Percentiles rank a stretch among this genome's conserved stretches.
These are phyloP conservation scores for Enteromius unitaeniatus DNA, from an alignment of 2,797 vertebrate species.

Conservation along the genomic window DNA sequence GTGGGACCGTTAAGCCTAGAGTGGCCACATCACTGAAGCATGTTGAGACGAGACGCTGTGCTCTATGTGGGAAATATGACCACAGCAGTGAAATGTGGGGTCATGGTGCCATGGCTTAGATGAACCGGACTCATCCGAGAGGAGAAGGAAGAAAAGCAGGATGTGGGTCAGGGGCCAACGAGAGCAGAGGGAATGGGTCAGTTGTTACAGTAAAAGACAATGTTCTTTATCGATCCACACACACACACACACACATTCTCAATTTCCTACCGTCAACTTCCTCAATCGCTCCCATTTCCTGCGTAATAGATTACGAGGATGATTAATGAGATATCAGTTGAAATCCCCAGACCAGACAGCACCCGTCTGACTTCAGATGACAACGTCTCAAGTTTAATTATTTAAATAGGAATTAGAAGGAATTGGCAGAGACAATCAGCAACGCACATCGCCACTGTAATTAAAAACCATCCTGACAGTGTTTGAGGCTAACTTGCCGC, in stretches of 20 bases:
- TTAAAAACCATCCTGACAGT: slow-evolving; percentile 36
- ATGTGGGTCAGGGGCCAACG: slow-evolving; percentile 72
- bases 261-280: slow-evolving; percentile 1
- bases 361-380: slow-evolving; percentile 30
- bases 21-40: slow-evolving; percentile 23
- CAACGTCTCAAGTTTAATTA: slow-evolving; percentile 24
- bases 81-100: slow-evolving; percentile 53
- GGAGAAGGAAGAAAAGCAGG: slow-evolving; percentile 64
- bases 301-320: slow-evolving; percentile 17
- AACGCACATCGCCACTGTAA: slow-evolving; percentile 29
- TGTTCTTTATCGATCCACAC: slow-evolving; percentile 75
- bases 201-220: slow-evolving; percentile 80
- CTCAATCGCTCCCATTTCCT: slow-evolving; percentile 21
- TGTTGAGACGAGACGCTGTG: slow-evolving; percentile 1
- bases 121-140: slow-evolving; percentile 74
- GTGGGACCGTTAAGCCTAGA: slow-evolving; percentile 5
- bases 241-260: slow-evolving; percentile 61
- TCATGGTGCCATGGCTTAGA: slow-evolving; percentile 42
- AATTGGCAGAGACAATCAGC: slow-evolving; percentile 30
- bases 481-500: not conserved
- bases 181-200: slow-evolving; percentile 78
- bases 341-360: slow-evolving; percentile 12
- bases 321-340: slow-evolving; percentile 35
- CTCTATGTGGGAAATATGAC: slow-evolving; percentile 53
- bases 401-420: slow-evolving; percentile 18